Conservation (phyloP, 1,140 invertebrate genomes). For the Centruroides sculpturatus region DNA sequence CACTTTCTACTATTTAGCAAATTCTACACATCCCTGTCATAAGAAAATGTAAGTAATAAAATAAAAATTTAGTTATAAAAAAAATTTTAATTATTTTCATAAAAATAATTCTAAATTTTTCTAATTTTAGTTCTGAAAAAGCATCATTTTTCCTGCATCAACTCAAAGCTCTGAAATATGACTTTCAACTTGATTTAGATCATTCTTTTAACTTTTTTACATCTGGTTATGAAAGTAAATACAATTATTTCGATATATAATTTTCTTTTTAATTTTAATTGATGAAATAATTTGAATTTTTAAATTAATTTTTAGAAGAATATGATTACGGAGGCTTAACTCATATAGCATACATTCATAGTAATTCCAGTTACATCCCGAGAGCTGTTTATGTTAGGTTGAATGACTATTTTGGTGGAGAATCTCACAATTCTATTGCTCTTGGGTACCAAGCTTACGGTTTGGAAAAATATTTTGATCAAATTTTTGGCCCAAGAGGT, state of each 20-base stretch:
- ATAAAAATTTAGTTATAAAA: too few relatives aligned
- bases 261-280: background rate
- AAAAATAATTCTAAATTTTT: background rate
- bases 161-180: conserved; percentile 3
- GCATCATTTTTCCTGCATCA: background rate
- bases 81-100: background rate
- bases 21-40: conserved; percentile 11
- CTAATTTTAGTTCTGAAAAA: background rate
- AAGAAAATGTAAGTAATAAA: conserved; percentile 8
- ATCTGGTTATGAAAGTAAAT: background rate
- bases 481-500: conserved; percentile 12
- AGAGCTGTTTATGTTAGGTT: conserved; percentile 1
- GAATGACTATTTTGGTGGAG: conserved; percentile 12
- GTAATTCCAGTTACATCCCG: conserved; percentile 13
- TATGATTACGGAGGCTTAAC: conserved; percentile 15
- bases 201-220: background rate
- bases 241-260: background rate
- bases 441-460: conserved; percentile 5
- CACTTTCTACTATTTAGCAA: background rate
- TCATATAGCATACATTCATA: conserved; percentile 4
- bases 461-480: conserved; percentile 13
- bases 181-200: background rate
- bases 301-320: conserved; percentile 4
- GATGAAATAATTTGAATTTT: background rate
- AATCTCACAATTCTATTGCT: background rate